Percentiles rank a stretch among this genome's conserved stretches.
Conservation (phyloP, 2,113 vertebrate genomes). For the Zeus faber region DNA sequence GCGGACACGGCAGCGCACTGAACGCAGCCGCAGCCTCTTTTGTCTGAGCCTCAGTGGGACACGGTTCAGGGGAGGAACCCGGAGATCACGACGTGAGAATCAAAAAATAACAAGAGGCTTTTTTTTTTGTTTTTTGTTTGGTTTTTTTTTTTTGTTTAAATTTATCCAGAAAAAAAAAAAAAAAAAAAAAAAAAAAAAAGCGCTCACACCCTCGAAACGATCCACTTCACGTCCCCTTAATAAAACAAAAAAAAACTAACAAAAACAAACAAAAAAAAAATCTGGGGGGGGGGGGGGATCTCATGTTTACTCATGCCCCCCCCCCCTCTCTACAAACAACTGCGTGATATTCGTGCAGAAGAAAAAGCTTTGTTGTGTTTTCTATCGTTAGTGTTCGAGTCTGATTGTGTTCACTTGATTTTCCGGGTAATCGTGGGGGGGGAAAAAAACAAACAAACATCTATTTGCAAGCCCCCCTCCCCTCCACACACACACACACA, state of each 20-base stretch:
- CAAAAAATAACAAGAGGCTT: too few species aligned
- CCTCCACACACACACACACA: neutral
- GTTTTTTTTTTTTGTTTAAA: too few species aligned
- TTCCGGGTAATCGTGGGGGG: too few species aligned
- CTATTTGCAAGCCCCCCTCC: neutral
- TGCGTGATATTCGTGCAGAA: constrained; percentile 26
- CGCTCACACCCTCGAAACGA: too few species aligned
- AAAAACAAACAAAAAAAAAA: too few species aligned
- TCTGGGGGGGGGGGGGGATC: too few species aligned
- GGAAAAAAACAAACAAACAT: neutral
- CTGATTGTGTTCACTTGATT: neutral
- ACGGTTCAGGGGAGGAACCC: constrained; percentile 43
- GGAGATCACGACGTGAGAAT: too few species aligned
- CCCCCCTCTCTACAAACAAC: constrained; percentile 37
- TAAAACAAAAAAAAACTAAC: too few species aligned
- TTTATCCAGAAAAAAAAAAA: too few species aligned
- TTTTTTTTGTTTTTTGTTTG: too few species aligned
- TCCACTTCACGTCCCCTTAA: too few species aligned
- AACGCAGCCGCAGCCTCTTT: constrained; percentile 76
- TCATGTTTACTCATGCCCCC: constrained; percentile 10
- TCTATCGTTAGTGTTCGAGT: constrained; percentile 1
- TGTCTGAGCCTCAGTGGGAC: constrained; percentile 77
- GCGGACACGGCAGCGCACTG: constrained; percentile 64
- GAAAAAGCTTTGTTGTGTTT: constrained; percentile 12
- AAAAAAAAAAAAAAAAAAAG: too few species aligned